Evolutionary conservation across 2,888 invertebrate species (phyloP).

Genomic region (Drosophila siamana): DNA sequence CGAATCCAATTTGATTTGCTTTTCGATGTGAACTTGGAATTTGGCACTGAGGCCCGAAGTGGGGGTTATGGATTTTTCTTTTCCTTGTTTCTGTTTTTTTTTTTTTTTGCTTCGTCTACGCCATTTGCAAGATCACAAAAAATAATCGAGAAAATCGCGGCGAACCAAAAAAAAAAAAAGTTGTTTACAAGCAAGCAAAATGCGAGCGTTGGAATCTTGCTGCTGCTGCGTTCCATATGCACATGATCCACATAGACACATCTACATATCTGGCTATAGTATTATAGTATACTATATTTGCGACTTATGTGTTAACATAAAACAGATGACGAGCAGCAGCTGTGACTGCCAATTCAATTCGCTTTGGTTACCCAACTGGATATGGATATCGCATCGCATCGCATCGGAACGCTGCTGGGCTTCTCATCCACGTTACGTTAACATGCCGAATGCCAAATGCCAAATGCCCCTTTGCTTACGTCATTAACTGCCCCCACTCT

Average conservation of each 20-base stretch:
- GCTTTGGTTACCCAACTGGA: slow-evolving; percentile 47
- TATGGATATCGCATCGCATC: slow-evolving; percentile 24
- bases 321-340: slow-evolving; percentile 74
- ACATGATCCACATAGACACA: slow-evolving; percentile 56
- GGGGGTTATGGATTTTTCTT: slow-evolving; percentile 32
- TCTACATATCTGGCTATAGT: slow-evolving; percentile 1
- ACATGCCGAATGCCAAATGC: slow-evolving; percentile 18
- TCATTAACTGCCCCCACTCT: slow-evolving; percentile 13
- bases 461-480: slow-evolving; percentile 27
- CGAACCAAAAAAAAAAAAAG: slow-evolving; percentile 18
- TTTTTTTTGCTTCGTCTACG: slow-evolving; percentile 12
- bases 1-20: slow-evolving; percentile 77
- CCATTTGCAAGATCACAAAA: slow-evolving; percentile 47
- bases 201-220: slow-evolving; percentile 68
- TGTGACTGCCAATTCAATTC: slow-evolving; percentile 70
- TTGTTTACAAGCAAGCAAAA: slow-evolving; percentile 73
- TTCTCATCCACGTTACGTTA: slow-evolving; percentile 38
- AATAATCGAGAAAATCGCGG: slow-evolving; percentile 6
- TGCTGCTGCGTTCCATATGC: slow-evolving; percentile 70
- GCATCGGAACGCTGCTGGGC: slow-evolving; percentile 7
- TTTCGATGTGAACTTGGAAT: slow-evolving; percentile 52
- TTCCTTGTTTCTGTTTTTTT: not conserved
- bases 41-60: not conserved
- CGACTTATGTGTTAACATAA: slow-evolving; percentile 74
- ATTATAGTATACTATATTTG: slow-evolving; percentile 9